Conservation (phyloP, 2,888 invertebrate genomes). For the Choristoneura rosaceana region DNA sequence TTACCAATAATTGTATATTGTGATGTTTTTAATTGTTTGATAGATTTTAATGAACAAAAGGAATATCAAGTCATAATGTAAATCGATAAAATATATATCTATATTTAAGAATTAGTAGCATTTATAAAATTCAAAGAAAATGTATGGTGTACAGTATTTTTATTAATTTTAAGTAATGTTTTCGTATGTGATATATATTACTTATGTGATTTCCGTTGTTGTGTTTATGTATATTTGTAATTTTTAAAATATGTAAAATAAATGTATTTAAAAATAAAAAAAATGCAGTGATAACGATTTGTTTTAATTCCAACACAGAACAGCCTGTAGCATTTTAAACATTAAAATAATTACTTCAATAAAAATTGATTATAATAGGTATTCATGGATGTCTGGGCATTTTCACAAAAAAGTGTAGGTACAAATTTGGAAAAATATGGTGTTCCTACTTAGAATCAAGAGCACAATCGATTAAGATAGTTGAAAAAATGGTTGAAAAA, state of each 20-base stretch:
- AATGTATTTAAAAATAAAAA: not conserved
- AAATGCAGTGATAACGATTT: not conserved
- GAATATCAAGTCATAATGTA: conserved; percentile 1
- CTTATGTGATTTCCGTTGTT: conserved; percentile 3
- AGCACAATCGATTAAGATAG: too few species aligned
- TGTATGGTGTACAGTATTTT: not conserved
- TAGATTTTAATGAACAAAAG: conserved; percentile 6
- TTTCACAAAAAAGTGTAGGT: too few species aligned
- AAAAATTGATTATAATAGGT: too few species aligned
- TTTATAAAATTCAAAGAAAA: not conserved
- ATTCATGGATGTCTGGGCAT: too few species aligned
- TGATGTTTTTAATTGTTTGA: not conserved
- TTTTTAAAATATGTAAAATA: not conserved
- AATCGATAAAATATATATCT: conserved; percentile 1
- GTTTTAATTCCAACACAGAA: not conserved
- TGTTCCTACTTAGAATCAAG: too few species aligned
- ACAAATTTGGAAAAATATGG: too few species aligned
- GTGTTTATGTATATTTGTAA: not conserved
- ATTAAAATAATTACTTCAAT: too few species aligned
- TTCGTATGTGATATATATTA: conserved; percentile 1
- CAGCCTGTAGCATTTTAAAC: too few species aligned
- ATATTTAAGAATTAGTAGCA: not conserved
- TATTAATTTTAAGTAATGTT: not conserved
- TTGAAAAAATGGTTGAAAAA: too few species aligned
- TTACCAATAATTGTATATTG: not conserved